phyloP scores from a whole-genome alignment of 2,888 invertebrate genomes.

The Conus canariensis region DNA sequence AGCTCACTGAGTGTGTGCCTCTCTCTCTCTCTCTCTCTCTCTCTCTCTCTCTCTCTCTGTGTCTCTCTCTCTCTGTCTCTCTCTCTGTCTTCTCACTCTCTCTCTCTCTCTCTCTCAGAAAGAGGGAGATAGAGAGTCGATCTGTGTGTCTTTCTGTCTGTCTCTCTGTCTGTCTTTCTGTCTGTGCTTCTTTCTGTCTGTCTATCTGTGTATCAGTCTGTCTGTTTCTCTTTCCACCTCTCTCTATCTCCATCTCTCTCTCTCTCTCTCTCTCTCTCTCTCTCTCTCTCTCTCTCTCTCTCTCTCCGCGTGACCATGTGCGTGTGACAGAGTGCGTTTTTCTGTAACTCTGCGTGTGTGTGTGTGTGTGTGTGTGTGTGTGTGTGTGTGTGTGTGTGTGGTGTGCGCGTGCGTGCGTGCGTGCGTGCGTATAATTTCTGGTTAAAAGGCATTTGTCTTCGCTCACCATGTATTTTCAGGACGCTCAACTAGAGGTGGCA shows the following conservation, averaged over 20 bases:
- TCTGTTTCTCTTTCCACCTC: background rate
- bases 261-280: no score
- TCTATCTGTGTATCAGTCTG: background rate
- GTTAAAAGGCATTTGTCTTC: no score
- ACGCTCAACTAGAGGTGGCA: constrained; percentile 20
- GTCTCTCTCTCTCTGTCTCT: background rate
- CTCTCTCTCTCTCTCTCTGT: background rate
- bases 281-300: background rate
- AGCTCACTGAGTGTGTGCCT: background rate
- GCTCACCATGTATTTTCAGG: background rate
- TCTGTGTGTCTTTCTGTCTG: no score
- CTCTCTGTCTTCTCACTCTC: background rate
- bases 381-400: background rate
- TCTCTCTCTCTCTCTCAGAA: background rate
- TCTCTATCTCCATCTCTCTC: background rate
- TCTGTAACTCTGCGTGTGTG: background rate
- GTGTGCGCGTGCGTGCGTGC: background rate
- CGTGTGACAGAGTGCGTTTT: background rate
- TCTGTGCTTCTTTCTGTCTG: background rate
- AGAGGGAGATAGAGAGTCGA: no score
- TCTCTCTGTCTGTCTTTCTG: background rate
- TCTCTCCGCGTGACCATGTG: background rate
- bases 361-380: background rate
- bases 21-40: background rate
- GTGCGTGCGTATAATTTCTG: background rate